These are phyloP conservation scores for Hypomesus transpacificus DNA, from an alignment of 2,113 vertebrate species.

Conservation along the genomic window DNA sequence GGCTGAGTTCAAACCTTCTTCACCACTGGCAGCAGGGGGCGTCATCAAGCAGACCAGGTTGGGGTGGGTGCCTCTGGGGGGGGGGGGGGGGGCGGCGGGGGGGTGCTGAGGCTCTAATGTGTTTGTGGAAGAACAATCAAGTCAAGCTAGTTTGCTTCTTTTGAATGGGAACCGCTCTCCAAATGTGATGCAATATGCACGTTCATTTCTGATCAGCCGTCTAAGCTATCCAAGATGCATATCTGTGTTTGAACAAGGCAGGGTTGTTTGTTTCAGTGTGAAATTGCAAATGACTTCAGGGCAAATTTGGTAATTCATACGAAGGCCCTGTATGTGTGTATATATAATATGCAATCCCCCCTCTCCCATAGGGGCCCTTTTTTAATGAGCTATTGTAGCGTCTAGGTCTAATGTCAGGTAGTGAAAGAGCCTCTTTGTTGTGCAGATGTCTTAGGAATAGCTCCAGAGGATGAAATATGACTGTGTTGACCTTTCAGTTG, in stretches of 20 bases:
- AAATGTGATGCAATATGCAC: constrained; percentile 65
- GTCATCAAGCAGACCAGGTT: constrained; percentile 36
- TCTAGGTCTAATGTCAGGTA: constrained; percentile 84
- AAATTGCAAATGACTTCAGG: constrained; percentile 70
- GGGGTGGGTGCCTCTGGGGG: constrained; percentile 7
- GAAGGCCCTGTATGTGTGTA: constrained; percentile 45
- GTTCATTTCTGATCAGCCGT: constrained; percentile 47
- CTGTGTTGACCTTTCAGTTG: constrained; percentile 92
- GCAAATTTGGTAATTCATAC: constrained; percentile 75
- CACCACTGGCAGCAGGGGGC: constrained; percentile 51
- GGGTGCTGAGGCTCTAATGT: background rate
- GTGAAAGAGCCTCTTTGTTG: constrained; percentile 86
- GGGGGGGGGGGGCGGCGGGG: background rate
- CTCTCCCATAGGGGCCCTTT: constrained; percentile 74
- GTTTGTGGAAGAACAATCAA: background rate
- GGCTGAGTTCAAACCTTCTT: constrained; percentile 16
- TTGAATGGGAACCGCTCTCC: constrained; percentile 37
- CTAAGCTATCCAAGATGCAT: constrained; percentile 49
- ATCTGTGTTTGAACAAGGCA: constrained; percentile 67
- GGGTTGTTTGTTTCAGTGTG: constrained; percentile 68
- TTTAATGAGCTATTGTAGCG: constrained; percentile 86
- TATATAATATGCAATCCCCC: constrained; percentile 76
- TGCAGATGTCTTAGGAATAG: constrained; percentile 88
- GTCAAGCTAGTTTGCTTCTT: constrained; percentile 16
- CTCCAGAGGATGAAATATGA: constrained; percentile 90